Evolutionary conservation across 2,888 invertebrate species (phyloP), one percentile per base, ranked within the genome.

Genomic region (Prostheceraeus crozeri): DNA sequence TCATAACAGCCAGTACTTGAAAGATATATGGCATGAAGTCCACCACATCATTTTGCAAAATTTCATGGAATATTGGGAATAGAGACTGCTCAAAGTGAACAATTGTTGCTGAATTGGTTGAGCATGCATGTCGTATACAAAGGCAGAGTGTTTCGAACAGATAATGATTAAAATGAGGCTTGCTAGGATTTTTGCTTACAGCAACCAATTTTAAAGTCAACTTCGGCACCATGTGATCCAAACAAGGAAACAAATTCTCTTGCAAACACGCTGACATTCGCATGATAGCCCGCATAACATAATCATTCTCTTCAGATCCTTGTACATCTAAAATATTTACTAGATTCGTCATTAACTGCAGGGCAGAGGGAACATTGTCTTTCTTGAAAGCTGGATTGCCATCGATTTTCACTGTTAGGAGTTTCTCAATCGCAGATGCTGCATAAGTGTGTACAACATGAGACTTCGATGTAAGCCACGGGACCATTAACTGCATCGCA

Each of bases 111-210:
- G 85, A 83, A 73, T 87, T 87, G 1, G 83, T 81, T 72, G 84
- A 85, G 68, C 91, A 91, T 19, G 89, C 87, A 71, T 69, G 68
- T 48, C 72, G 69, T 28, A 81, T 76, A 27, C 78, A 70, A 3
- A 98, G 79, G 25, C 91, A 87, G 35, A 98, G 80, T 0, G 89
- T 87, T 80, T 99, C 98, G 74, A 99, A 98, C 33, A 99, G 80
- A 77, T 87, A 98, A 75, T 99, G 98, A 79, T 96, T 96, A 79
- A 96, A 96, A 75, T 93, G 88, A 0, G 98, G 96, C 69, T 90
- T 87, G 69, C 87, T 88, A 0, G 96, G 80, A 79, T 94, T 96
- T 79, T 76, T 87, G 57, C 90, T 83, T 27, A 91, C 89, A 31
- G 83, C 77, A 2, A 84, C 78, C 40, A 96, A 78, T 75, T 89